Evolutionary conservation across 2,888 invertebrate species (phyloP).

Genomic region (Catonia carolina): DNA sequence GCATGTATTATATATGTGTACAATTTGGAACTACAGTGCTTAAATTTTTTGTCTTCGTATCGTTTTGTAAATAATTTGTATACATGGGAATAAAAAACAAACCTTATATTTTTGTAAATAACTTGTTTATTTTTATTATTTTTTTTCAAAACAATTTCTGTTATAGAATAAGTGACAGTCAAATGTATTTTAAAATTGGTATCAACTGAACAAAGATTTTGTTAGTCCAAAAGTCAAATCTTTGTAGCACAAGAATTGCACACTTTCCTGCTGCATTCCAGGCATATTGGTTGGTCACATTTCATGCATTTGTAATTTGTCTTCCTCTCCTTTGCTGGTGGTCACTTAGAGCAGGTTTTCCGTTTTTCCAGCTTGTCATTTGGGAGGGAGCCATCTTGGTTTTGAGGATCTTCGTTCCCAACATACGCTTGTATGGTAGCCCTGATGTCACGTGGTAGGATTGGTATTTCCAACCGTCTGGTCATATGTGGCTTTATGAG

Average conservation of each 20-base stretch:
- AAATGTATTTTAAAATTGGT: background rate
- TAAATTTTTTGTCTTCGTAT: background rate
- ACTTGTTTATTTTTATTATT: background rate
- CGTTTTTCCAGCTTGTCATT: background rate
- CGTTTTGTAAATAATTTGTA: constrained; percentile 1
- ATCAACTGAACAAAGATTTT: background rate
- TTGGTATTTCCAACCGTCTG: constrained; percentile 3
- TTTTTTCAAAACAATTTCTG: constrained; percentile 6
- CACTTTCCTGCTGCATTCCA: constrained; percentile 6
- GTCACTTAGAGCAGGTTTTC: background rate
- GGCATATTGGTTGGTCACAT: constrained; percentile 9
- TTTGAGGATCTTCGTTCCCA: constrained; percentile 7
- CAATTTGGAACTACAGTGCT: constrained; percentile 2
- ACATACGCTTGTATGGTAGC: constrained; percentile 5
- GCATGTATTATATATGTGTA: background rate
- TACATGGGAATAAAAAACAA: background rate
- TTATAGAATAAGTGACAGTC: background rate
- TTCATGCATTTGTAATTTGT: constrained; percentile 4
- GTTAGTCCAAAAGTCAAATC: constrained; percentile 6
- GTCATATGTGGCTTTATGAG: constrained; percentile 3
- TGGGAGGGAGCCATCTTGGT: constrained; percentile 6
- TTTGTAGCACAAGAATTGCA: background rate
- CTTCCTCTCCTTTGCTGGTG: constrained; percentile 6
- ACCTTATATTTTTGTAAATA: background rate
- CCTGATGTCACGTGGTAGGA: constrained; percentile 5